Evolutionary conservation across 2,113 vertebrate species (phyloP).

Genomic region (Campylomormyrus numenius): DNA sequence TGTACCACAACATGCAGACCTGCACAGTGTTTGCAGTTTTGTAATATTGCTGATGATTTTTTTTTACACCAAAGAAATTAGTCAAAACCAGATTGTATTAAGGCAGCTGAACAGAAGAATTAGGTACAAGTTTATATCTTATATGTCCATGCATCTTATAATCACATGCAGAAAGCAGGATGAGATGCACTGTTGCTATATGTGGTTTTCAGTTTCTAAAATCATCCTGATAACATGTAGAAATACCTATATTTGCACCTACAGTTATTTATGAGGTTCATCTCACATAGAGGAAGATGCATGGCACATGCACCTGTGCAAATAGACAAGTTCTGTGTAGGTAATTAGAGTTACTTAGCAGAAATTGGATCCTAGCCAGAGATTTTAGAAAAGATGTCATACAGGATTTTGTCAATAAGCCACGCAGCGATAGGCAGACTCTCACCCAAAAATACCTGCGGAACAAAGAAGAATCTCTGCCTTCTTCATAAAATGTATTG

Average conservation of each 20-base stretch:
- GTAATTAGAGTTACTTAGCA: not conserved
- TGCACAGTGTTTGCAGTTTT: not conserved
- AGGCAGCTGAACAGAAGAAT: not conserved
- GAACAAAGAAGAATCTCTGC: not conserved
- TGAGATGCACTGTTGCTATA: not conserved
- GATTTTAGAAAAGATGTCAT: not conserved
- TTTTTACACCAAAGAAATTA: not conserved
- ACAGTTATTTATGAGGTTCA: not conserved
- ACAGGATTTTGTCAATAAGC: not conserved
- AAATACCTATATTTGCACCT: not conserved
- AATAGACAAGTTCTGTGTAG: not conserved
- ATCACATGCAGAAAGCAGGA: not conserved
- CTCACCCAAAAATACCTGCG: not conserved
- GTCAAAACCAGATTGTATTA: not conserved
- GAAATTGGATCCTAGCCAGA: not conserved
- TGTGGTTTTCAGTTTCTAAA: not conserved
- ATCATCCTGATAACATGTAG: not conserved
- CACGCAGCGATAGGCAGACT: not conserved
- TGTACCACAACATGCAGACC: not conserved
- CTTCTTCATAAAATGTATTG: not conserved
- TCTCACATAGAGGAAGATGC: not conserved
- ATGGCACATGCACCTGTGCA: not conserved
- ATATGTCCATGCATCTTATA: not conserved
- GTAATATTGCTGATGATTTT: not conserved
- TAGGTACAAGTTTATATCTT: not conserved